These are phyloP conservation scores for Charina bottae DNA, from an alignment of 2,113 vertebrate genomes.

Conservation along the genomic window DNA sequence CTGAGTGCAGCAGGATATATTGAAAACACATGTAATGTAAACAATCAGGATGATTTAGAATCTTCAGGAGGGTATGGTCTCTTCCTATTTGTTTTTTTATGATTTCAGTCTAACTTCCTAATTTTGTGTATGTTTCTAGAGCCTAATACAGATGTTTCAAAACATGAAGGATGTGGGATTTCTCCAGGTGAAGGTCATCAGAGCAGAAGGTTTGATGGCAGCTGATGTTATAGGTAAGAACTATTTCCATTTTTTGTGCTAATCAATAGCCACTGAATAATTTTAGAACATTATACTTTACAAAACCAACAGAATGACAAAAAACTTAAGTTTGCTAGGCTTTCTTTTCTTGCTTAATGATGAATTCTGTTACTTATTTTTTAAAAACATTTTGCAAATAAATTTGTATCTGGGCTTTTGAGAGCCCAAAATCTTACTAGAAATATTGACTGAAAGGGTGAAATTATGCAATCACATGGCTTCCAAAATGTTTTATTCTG, in stretches of 20 bases:
- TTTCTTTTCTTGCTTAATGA: background rate
- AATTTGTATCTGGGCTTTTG: conserved; percentile 19
- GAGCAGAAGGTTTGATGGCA: conserved; percentile 96
- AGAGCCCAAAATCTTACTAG: background rate
- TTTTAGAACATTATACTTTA: background rate
- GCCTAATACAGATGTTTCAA: conserved; percentile 84
- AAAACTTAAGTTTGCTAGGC: background rate
- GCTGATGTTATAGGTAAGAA: conserved; percentile 96
- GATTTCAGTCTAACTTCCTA: conserved; percentile 4
- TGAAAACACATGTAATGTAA: background rate
- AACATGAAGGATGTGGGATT: conserved; percentile 95
- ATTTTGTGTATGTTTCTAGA: conserved; percentile 79
- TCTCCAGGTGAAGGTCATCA: conserved; percentile 97
- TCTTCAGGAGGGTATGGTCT: background rate
- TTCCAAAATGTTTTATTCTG: background rate
- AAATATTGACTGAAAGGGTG: conserved; percentile 1
- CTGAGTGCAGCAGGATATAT: background rate
- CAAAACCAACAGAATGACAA: background rate
- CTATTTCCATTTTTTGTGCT: conserved; percentile 32
- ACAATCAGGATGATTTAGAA: background rate
- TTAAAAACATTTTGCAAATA: background rate
- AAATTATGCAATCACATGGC: conserved; percentile 23
- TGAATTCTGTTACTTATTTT: background rate
- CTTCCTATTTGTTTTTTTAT: background rate
- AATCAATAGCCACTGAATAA: background rate